phyloP scores from a whole-genome alignment of 2,113 vertebrate species.

The Brachyhypopomus occidentalis region DNA sequence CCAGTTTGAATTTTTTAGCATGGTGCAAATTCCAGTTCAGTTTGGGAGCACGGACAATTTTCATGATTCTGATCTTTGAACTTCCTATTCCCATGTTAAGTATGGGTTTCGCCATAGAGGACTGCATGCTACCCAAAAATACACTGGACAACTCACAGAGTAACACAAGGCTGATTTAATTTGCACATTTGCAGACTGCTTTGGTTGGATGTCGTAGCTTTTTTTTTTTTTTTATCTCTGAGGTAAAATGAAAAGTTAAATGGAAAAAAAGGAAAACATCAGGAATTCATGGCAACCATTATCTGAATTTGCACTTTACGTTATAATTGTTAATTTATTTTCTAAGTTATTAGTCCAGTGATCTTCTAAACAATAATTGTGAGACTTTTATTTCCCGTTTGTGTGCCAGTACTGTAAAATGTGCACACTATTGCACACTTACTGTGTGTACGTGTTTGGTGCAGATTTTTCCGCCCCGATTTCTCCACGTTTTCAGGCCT shows the following conservation, averaged over 20 bases:
- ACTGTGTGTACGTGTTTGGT: background rate
- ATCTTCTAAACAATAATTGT: background rate
- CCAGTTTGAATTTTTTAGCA: no score
- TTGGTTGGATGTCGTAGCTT: background rate
- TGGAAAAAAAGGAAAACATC: no score
- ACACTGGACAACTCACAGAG: background rate
- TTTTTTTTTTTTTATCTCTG: background rate
- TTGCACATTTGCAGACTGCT: background rate
- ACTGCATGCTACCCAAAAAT: background rate
- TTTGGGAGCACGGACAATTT: no score
- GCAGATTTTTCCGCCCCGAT: background rate
- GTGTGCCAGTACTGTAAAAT: background rate
- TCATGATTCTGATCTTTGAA: no score
- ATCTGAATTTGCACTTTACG: background rate
- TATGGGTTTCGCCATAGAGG: background rate
- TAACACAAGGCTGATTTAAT: background rate
- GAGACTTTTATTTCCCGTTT: background rate
- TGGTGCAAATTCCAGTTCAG: no score
- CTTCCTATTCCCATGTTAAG: no score
- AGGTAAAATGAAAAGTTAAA: background rate
- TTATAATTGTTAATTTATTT: background rate
- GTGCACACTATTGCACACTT: background rate
- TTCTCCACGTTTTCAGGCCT: background rate
- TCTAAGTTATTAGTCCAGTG: background rate
- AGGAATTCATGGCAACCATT: background rate